phyloP scores from a whole-genome alignment of 1,140 invertebrate genomes.

The Drosophila oshimai region DNA sequence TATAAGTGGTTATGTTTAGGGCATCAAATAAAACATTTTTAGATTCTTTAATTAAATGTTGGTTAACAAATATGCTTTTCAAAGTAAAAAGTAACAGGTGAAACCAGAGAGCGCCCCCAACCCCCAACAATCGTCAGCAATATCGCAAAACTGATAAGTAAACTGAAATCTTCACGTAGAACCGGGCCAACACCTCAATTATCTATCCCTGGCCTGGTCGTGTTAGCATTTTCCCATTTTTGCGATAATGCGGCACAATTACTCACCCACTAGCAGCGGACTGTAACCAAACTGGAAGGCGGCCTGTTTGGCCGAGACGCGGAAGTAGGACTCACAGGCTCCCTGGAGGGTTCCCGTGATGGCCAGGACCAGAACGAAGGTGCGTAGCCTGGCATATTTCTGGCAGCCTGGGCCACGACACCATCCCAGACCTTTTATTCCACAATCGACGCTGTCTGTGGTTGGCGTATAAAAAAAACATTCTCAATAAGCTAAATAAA shows the following conservation, averaged over 20 bases:
- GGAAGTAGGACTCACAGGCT: slow-evolving; percentile 84
- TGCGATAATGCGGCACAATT: slow-evolving; percentile 46
- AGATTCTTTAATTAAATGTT: background rate
- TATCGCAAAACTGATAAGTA: slow-evolving; percentile 74
- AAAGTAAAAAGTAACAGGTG: background rate
- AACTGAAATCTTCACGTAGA: slow-evolving; percentile 32
- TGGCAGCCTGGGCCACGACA: slow-evolving; percentile 84
- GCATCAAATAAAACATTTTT: no score
- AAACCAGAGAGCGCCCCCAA: background rate
- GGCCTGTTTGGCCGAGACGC: slow-evolving; percentile 84
- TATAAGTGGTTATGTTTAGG: no score
- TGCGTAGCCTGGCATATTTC: slow-evolving; percentile 84
- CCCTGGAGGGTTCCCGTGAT: slow-evolving; percentile 84
- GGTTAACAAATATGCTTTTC: no score
- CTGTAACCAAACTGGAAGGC: slow-evolving; percentile 83
- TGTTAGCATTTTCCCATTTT: slow-evolving; percentile 16
- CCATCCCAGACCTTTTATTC: slow-evolving; percentile 84
- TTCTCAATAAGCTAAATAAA: background rate
- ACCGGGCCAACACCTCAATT: slow-evolving; percentile 45
- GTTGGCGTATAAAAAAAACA: background rate
- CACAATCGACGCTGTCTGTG: slow-evolving; percentile 85
- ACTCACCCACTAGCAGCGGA: slow-evolving; percentile 83
- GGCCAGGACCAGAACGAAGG: slow-evolving; percentile 84
- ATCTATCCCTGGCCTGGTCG: background rate
- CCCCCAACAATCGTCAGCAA: slow-evolving; percentile 54